Evolutionary conservation across 1,140 invertebrate species (phyloP).

Genomic region (Drosophila setifemur): DNA sequence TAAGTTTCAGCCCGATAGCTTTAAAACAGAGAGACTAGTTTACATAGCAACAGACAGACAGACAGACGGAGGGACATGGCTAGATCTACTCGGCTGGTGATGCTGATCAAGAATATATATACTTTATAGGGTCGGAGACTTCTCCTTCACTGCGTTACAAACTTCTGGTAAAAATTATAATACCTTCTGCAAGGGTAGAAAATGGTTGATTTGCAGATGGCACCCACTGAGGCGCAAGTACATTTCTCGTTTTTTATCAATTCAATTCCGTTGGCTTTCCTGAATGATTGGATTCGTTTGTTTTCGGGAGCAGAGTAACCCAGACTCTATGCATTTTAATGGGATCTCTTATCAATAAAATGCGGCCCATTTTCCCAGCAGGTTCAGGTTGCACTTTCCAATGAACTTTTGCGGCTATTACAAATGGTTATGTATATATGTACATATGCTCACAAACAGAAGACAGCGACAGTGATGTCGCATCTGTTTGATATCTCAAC

Average conservation of each 20-base stretch:
- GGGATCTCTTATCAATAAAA: conserved; percentile 65
- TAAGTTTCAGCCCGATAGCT: too few species aligned
- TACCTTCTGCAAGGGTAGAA: too few species aligned
- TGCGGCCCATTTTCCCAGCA: conserved; percentile 67
- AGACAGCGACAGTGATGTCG: conserved; percentile 52
- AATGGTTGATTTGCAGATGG: conserved; percentile 17
- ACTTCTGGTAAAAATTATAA: too few species aligned
- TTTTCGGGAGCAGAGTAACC: conserved; percentile 15
- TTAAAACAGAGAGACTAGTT: too few species aligned
- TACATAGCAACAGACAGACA: too few species aligned
- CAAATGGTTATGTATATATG: conserved; percentile 22
- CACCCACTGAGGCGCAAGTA: conserved; percentile 22
- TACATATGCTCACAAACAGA: neutral
- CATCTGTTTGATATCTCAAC: conserved; percentile 80
- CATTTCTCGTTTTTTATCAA: conserved; percentile 31
- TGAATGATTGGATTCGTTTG: conserved; percentile 23
- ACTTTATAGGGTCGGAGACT: too few species aligned
- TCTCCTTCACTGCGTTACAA: too few species aligned
- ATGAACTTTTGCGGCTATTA: conserved; percentile 66
- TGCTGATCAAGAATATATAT: too few species aligned
- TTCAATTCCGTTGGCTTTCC: conserved; percentile 16
- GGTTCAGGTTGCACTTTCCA: conserved; percentile 70
- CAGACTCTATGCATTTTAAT: conserved; percentile 41
- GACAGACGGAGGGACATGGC: too few species aligned
- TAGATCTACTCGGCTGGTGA: too few species aligned